Evolutionary conservation across 2,888 invertebrate genomes (phyloP).

Genomic region (Mimas tiliae): DNA sequence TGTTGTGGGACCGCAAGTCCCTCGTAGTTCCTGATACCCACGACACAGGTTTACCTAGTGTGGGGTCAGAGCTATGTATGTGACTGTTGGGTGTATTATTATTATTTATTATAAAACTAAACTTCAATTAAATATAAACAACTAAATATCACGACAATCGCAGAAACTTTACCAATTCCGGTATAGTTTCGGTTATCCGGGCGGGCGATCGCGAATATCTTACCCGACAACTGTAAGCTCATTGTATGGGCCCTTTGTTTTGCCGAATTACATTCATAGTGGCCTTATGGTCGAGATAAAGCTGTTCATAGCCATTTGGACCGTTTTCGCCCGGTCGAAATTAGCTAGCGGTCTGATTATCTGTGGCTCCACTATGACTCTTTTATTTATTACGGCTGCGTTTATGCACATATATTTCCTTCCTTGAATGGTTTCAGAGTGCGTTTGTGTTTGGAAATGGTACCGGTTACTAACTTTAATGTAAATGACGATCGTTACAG

Average conservation of each 20-base stretch:
- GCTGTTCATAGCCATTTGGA: constrained; percentile 46
- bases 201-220: constrained; percentile 61
- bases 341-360: constrained; percentile 64
- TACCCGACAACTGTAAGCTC: constrained; percentile 50
- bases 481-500: not conserved
- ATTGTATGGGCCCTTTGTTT: constrained; percentile 69
- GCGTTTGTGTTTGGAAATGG: not conserved
- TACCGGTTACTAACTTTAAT: not conserved
- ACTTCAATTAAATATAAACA: not conserved
- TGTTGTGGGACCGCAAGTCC: too few relatives aligned
- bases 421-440: not conserved
- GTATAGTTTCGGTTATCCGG: constrained; percentile 48
- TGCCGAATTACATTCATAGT: constrained; percentile 70
- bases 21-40: too few relatives aligned
- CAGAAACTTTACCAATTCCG: constrained; percentile 12
- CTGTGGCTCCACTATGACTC: constrained; percentile 24
- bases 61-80: too few relatives aligned
- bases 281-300: constrained; percentile 73
- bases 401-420: constrained; percentile 10
- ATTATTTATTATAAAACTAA: not conserved
- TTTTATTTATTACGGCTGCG: constrained; percentile 13
- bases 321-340: constrained; percentile 55
- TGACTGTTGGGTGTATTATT: too few relatives aligned
- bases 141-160: not conserved
- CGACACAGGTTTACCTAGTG: too few relatives aligned